A percentile compares a stretch with the other conserved stretches of the same genome.
Evolutionary conservation across 2,888 invertebrate genomes (phyloP).

Genomic region (Standfussiana lucernea): DNA sequence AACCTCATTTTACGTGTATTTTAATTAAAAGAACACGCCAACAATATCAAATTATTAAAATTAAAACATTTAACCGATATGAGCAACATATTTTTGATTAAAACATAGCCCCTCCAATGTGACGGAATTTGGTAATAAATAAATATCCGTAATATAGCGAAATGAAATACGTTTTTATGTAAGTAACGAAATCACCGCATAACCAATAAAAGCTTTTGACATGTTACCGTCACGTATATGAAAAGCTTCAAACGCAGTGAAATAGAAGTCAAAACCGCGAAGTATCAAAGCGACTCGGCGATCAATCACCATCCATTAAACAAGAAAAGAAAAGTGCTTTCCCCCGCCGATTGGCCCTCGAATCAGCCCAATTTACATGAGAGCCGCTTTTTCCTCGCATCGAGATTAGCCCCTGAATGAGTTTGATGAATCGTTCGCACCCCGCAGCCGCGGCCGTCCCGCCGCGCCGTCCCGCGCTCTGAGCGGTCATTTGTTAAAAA

Average conservation of each 20-base stretch:
- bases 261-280: constrained; percentile 89
- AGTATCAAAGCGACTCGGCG: constrained; percentile 87
- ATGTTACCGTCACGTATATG: constrained; percentile 67
- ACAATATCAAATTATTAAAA: constrained; percentile 54
- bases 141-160: constrained; percentile 22
- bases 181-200: constrained; percentile 47
- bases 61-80: constrained; percentile 43
- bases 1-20: constrained; percentile 55
- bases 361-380: constrained; percentile 91
- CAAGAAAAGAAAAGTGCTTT: constrained; percentile 90
- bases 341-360: constrained; percentile 89
- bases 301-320: constrained; percentile 91
- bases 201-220: constrained; percentile 62
- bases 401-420: constrained; percentile 90
- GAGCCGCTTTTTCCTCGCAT: constrained; percentile 91
- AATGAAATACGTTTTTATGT: constrained; percentile 27
- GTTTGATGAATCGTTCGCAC: constrained; percentile 90
- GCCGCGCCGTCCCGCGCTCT: constrained; percentile 72
- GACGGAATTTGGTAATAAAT: constrained; percentile 25
- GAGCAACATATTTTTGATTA: constrained; percentile 39
- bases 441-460: constrained; percentile 80
- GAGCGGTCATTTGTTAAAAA: constrained; percentile 91
- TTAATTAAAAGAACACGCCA: constrained; percentile 54
- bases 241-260: constrained; percentile 83
- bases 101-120: constrained; percentile 26